phyloP scores from a whole-genome alignment of 2,888 invertebrate species.

The Cataglyphis cursor region DNA sequence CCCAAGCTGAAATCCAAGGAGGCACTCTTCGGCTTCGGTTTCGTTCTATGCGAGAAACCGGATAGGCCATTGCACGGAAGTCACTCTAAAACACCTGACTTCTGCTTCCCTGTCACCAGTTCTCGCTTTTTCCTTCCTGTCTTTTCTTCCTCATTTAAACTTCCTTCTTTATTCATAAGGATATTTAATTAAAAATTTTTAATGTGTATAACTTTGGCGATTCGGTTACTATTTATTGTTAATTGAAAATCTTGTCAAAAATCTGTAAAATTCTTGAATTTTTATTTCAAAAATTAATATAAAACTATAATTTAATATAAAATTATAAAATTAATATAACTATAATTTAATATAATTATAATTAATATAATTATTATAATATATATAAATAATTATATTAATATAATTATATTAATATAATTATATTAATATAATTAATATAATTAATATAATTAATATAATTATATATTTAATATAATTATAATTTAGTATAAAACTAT shows the following conservation, averaged over 20 bases:
- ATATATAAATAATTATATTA: too few relatives aligned
- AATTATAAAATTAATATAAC: too few relatives aligned
- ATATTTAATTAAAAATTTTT: neutral
- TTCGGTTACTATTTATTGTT: neutral
- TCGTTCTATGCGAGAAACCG: conserved; percentile 78
- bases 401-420: too few relatives aligned
- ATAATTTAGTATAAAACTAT: too few relatives aligned
- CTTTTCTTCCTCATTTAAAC: neutral
- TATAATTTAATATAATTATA: too few relatives aligned
- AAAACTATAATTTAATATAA: neutral
- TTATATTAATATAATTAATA: too few relatives aligned
- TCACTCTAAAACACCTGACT: conserved; percentile 70
- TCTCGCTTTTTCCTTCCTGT: conserved; percentile 44
- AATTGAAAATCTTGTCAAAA: neutral
- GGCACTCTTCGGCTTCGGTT: conserved; percentile 84
- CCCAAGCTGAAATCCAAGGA: conserved; percentile 83
- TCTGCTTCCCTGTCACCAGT: conserved; percentile 40
- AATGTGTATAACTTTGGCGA: too few relatives aligned
- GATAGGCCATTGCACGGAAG: conserved; percentile 73
- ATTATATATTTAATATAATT: too few relatives aligned
- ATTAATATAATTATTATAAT: too few relatives aligned
- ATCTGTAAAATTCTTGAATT: neutral
- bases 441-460: too few relatives aligned
- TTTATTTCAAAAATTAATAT: neutral
- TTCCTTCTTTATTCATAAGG: neutral